Base-by-base conservation (phyloP, 2,888 invertebrate species). In the Nematopogon swammerdamellus region DNA sequence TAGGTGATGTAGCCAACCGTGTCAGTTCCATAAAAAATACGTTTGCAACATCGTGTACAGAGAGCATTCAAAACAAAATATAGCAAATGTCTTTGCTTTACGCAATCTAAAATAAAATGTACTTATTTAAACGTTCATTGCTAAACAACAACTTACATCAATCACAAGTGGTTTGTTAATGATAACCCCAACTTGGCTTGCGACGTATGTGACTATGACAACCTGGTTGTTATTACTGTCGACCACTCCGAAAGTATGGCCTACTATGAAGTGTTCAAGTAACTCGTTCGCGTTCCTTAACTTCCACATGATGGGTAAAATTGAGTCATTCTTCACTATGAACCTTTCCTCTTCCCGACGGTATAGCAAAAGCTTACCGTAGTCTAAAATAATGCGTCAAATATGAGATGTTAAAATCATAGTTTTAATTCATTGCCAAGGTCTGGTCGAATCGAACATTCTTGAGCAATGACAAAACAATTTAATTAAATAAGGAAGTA, bases 261-360 rank as follows among this genome's bases (percentile, higher is more conserved):
- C 62, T 57, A 83, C 71, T 54, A 74, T 72, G 55, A 81, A 82
- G 55, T 80, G 72, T 55, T 75, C 72, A 5, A 67, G 53, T 19
- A 73, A 67, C 19, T 76, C 74, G 8, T 66, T 58, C 1, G 66
- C 54, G 54, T 76, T 75, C 36, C 64, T 61, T 55, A 85, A 70
- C 58, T 69, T 68, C 85, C 85, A 86, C 63, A 72, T 72, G 45
- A 86, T 62, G 14, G 82, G 69, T 46, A 84, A 61, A 29, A 80
- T 70, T 0, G 84, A 82, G 57, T 82, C 76, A 58, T 86, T 87
- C 50, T 68, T 76, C 18, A 86, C 64, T 45, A 70, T 79, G 44
- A 85, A 64, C 51, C 66, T 70, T 52, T 77, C 76, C 30, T 67
- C 74, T 57, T 73, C 77, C 44, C 71, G 71, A 46, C 77, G 71